These are phyloP conservation scores for Antedon mediterranea DNA, from an alignment of 53 echinoderm and acorn worm genomes.

Conservation along the genomic window DNA sequence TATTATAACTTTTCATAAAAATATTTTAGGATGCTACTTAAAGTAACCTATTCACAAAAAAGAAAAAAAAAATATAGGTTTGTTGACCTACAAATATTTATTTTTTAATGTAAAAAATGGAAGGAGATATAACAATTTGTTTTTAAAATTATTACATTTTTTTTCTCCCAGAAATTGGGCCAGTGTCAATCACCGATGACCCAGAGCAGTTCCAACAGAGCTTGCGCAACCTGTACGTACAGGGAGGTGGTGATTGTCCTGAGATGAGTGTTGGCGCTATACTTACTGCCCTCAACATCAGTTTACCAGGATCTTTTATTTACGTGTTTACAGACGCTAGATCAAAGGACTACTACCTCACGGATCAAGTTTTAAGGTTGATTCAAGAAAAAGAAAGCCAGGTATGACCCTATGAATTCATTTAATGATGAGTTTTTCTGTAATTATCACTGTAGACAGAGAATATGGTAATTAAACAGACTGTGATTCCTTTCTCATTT, in stretches of 20 bases:
- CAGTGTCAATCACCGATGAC: slow-evolving; percentile 66
- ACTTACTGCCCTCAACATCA: slow-evolving; percentile 62
- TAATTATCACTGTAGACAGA: too few species aligned
- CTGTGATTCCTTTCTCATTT: too few species aligned
- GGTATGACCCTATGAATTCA: slow-evolving; percentile 26
- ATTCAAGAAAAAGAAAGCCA: slow-evolving; percentile 98
- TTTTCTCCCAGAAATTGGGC: slow-evolving; percentile 52
- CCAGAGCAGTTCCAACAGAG: slow-evolving; percentile 46
- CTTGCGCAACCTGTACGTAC: slow-evolving; percentile 65
- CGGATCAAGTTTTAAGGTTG: slow-evolving; percentile 68
- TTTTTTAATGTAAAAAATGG: too few species aligned
- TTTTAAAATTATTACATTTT: neutral
- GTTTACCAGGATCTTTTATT: slow-evolving; percentile 84
- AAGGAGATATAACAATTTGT: neutral
- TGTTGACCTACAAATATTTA: too few species aligned
- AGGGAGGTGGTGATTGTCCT: slow-evolving; percentile 93
- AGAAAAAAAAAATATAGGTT: too few species aligned
- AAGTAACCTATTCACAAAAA: too few species aligned
- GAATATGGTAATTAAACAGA: too few species aligned
- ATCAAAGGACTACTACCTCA: slow-evolving; percentile 77
- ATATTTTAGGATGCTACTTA: too few species aligned
- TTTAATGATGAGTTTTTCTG: too few species aligned
- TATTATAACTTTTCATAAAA: too few species aligned
- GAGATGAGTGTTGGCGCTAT: slow-evolving; percentile 92
- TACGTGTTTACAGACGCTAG: slow-evolving; percentile 98